Evolutionary conservation across 2,888 invertebrate species (phyloP).

Genomic region (Cosmorhoe ocellata): DNA sequence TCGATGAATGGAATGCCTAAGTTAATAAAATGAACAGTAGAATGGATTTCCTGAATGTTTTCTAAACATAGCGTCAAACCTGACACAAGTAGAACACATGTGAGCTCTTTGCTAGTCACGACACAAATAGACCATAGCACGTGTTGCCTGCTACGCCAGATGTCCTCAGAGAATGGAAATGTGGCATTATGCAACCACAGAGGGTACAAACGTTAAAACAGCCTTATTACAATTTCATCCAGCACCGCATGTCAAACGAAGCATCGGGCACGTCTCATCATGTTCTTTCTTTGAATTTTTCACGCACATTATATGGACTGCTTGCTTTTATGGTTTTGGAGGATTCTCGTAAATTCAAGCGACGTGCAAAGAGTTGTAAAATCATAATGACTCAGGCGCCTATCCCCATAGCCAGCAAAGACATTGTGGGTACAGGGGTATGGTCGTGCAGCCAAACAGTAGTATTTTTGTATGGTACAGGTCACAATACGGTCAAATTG

Average conservation of each 20-base stretch:
- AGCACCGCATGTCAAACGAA: conserved; percentile 30
- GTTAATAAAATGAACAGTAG: no score
- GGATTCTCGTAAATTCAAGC: conserved; percentile 28
- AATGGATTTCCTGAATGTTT: no score
- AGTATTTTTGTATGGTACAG: no score
- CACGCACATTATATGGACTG: conserved; percentile 27
- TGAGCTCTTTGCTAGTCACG: conserved; percentile 1
- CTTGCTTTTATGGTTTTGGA: conserved; percentile 29
- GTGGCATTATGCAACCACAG: conserved; percentile 20
- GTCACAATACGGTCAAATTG: no score
- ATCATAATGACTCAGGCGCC: background rate
- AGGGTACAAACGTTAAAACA: conserved; percentile 27
- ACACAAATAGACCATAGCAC: background rate
- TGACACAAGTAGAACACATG: background rate
- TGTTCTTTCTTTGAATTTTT: conserved; percentile 30
- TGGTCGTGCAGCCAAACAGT: no score
- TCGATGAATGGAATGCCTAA: no score
- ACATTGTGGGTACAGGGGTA: no score
- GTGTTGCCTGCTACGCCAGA: background rate
- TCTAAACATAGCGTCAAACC: background rate
- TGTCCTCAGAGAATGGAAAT: conserved; percentile 17
- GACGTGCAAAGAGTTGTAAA: conserved; percentile 13
- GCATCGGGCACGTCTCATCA: conserved; percentile 24
- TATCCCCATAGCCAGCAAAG: background rate
- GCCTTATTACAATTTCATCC: conserved; percentile 49